Evolutionary conservation across 2,113 vertebrate species (phyloP).

Genomic region (Chaetura pelagica): DNA sequence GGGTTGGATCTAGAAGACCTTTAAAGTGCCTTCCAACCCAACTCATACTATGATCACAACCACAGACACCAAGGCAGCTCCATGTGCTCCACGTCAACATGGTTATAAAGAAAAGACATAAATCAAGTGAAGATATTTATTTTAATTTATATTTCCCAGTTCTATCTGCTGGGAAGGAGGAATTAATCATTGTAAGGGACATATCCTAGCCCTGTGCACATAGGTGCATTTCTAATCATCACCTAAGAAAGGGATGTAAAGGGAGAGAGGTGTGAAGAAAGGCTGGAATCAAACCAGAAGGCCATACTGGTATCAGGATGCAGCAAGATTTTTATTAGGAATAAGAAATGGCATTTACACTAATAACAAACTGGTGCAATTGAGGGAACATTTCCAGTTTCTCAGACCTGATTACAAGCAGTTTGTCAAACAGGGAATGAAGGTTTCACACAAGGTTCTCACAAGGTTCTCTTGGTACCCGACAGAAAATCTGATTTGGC

Average conservation of each 20-base stretch:
- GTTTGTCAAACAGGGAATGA: background rate
- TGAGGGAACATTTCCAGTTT: background rate
- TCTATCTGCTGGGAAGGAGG: background rate
- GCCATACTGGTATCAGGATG: background rate
- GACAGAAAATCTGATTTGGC: background rate
- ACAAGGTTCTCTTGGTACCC: background rate
- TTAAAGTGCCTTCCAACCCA: too few species aligned
- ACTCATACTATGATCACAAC: too few species aligned
- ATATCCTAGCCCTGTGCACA: background rate
- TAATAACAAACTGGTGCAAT: background rate
- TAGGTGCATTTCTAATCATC: background rate
- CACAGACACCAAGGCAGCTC: too few species aligned
- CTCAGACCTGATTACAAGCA: background rate
- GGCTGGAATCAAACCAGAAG: background rate
- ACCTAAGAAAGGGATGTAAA: background rate
- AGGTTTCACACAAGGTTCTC: background rate
- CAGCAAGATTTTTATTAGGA: background rate
- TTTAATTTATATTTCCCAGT: background rate
- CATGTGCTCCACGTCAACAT: too few species aligned
- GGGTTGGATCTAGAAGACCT: too few species aligned
- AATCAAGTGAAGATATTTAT: too few species aligned
- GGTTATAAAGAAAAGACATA: too few species aligned
- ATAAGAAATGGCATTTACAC: background rate
- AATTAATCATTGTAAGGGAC: background rate
- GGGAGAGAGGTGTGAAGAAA: background rate